Evolutionary conservation across 2,113 vertebrate species (phyloP).

Genomic region (Eleginops maclovinus): DNA sequence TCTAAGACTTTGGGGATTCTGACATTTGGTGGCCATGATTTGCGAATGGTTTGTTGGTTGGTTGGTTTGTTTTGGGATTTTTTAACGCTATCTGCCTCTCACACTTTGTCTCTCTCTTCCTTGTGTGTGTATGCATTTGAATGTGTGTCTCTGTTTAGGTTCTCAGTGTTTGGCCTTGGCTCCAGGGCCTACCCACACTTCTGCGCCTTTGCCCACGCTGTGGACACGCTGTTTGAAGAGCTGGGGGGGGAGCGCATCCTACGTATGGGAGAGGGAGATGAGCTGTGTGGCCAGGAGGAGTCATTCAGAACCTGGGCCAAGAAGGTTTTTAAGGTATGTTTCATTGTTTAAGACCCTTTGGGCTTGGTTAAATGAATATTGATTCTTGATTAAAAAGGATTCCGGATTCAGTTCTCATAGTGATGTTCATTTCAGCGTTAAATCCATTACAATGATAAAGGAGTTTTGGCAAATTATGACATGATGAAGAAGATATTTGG

Average conservation of each 20-base stretch:
- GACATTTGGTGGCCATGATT: not conserved
- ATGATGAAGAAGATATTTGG: no score
- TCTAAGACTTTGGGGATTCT: not conserved
- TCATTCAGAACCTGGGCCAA: conserved; percentile 99
- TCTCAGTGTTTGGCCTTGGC: conserved; percentile 97
- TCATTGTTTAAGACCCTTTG: conserved; percentile 9
- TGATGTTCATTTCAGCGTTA: no score
- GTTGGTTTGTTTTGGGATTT: conserved; percentile 23
- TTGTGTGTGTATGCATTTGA: conserved; percentile 1
- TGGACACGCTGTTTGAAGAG: conserved; percentile 97
- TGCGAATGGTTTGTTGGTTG: no score
- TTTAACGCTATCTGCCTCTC: conserved; percentile 15
- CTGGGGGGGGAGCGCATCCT: conserved; percentile 97
- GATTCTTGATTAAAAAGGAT: not conserved
- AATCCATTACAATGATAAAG: no score
- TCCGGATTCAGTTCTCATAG: no score
- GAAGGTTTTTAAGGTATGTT: conserved; percentile 96
- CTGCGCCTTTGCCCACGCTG: conserved; percentile 97
- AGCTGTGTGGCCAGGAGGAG: conserved; percentile 98
- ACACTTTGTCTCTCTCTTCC: conserved; percentile 6
- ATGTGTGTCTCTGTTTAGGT: conserved; percentile 80
- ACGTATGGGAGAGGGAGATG: conserved; percentile 97
- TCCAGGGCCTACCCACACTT: conserved; percentile 98
- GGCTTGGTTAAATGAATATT: not conserved
- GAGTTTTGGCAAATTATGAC: no score